Evolutionary conservation across 92 coral and sea anemone species (phyloP), one percentile per base, ranked within the genome.

Genomic region (Zoanthus sansibaricus): DNA sequence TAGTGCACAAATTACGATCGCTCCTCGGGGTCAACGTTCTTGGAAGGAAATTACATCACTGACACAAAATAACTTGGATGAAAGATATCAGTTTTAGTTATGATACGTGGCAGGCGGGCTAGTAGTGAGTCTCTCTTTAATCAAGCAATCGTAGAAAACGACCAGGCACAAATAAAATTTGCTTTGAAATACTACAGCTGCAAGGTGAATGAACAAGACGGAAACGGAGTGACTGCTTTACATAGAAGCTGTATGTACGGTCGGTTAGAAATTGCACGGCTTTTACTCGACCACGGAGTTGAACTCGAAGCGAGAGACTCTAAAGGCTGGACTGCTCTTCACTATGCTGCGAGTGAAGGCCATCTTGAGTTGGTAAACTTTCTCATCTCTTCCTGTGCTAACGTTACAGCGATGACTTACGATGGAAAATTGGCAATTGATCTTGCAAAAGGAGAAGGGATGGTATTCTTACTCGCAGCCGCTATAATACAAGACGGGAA

Each of bases 361-460:
- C 87, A 88, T 21, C 89, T 95, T 18, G 96, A 93, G 55, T 85
- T 95, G 12, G 91, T 88, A 17, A 94, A 88, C 86, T 79, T 93
- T 71, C 87, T 95, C 62, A 59, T 95, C 44, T 73, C 79, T 51
- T 94, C 98, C n/a, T 95, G 93, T 66, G 95, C 87, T 5, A 89
- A 95, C 71, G 96, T 92, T 25, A 69, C 94, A 3, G 94, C 92
- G 15, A 72, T 79, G 42, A 83, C 98, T 5, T 78, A 78, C 45
- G 98, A 95, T 66, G 98, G 98, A 1, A 89, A 95, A 87, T 85
- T 93, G 21, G 93, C 96, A 21, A 95, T 95, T 14, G 98, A 95
- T 62, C 90, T 95, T 18, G 98, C 98, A 16, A 91, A 76, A 54
- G 98, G 96, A 3, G 98, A 95, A 77, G 98, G 96, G 9, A 95